Evolutionary conservation across 64 coral and sea anemone species (phyloP).

Genomic region (Trachythela sp.): DNA sequence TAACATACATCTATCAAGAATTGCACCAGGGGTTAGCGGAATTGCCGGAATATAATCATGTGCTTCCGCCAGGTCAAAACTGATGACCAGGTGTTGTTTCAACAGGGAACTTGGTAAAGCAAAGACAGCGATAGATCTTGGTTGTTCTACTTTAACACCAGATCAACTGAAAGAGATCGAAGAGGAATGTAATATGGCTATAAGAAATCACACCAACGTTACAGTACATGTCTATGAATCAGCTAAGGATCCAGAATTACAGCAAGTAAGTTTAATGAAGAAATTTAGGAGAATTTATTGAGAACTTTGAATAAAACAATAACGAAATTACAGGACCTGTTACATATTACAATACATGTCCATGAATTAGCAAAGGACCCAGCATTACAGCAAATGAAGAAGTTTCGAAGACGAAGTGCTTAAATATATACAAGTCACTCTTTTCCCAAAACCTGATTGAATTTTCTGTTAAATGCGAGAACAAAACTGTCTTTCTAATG

Average conservation of each 20-base stretch:
- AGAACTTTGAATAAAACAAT: no score
- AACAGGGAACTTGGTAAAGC: conserved; percentile 75
- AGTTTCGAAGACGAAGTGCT: no score
- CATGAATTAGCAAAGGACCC: conserved; percentile 45
- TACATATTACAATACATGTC: conserved; percentile 80
- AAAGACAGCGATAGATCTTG: conserved; percentile 79
- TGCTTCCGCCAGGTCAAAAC: neutral
- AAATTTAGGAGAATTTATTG: no score
- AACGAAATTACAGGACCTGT: no score
- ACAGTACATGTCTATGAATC: conserved; percentile 77
- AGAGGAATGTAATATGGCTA: conserved; percentile 66
- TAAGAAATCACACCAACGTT: conserved; percentile 71
- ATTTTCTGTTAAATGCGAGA: no score
- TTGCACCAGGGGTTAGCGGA: no score
- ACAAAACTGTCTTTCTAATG: no score
- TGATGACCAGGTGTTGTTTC: neutral
- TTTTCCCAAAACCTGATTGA: no score
- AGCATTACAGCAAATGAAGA: no score
- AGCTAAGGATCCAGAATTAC: conserved; percentile 56
- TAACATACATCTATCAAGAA: neutral
- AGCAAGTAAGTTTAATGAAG: neutral
- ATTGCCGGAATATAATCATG: neutral
- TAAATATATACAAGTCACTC: no score
- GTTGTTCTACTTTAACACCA: conserved; percentile 59
- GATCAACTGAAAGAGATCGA: conserved; percentile 87